Conservation (phyloP, 2,797 vertebrate genomes). For the Gymnocypris eckloni region DNA sequence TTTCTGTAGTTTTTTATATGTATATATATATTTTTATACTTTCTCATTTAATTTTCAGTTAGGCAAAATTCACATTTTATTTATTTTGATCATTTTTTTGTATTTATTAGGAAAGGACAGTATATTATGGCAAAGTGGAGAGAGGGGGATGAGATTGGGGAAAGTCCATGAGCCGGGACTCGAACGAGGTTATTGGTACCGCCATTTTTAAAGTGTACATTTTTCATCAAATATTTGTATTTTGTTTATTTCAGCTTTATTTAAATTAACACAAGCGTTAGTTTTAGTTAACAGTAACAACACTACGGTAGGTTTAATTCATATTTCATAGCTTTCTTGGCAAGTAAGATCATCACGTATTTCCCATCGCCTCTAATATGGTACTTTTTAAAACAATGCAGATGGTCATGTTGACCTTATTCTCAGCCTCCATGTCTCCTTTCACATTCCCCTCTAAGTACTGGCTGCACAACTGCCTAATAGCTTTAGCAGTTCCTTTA, state of each 20-base stretch:
- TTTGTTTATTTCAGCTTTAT: constrained; percentile 4
- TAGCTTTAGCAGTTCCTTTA: constrained; percentile 51
- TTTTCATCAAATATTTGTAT: no score
- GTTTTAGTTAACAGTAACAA: not conserved
- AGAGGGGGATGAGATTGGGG: no score
- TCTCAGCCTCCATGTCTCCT: constrained; percentile 4
- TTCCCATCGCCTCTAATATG: not conserved
- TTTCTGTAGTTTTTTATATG: not conserved
- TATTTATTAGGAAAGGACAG: no score
- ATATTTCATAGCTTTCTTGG: not conserved
- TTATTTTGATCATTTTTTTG: no score
- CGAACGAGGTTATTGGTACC: no score
- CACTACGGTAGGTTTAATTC: not conserved
- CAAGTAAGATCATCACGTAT: not conserved
- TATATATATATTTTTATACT: not conserved
- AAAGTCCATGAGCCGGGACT: no score
- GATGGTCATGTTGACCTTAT: constrained; percentile 22
- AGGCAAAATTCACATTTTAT: no score
- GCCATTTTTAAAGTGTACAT: no score
- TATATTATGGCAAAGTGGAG: no score
- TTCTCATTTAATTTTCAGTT: not conserved
- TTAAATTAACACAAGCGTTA: not conserved
- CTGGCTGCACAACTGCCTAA: constrained; percentile 27
- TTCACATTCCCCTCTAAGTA: constrained; percentile 33
- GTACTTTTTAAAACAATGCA: not conserved